Evolutionary conservation across 2,113 vertebrate genomes (phyloP), one percentile per base, ranked within the genome.

Genomic region (Ammodytes marinus): DNA sequence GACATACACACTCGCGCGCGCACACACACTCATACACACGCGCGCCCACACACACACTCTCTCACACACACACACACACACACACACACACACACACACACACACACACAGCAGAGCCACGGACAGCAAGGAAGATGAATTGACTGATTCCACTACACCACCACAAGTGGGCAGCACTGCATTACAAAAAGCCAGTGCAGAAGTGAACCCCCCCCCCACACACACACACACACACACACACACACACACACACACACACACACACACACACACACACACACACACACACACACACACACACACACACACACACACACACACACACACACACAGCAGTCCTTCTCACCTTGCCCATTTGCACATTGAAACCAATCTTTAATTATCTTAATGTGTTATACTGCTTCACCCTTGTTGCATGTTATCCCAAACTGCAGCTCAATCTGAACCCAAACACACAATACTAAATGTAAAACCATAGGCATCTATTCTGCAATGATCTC

Each of bases 131-230:
- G 6, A 64, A 70, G 37, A 42, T 27, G 27, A 27, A 27, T 50
- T 57, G 6, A 69, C 5, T 50, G 52, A 60, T 73, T 87, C 8
- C 64, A 40, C 35, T 58, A 12, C n/a, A 64, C 19, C 42, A 13
- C 86, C 92, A 91, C 79, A 65, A 67, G 86, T 52, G 82, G 87
- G 88, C 86, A 91, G 79, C 74, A 85, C 52, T 64, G 65, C 69
- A 46, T 73, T 46, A 83, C 55, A 63, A 39, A 81, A 37, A 17
- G 27, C 15, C 6, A 0, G 8, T 37, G 3, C 49, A 8, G 8
- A 2, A 59, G 1, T 66, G 4, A 52, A 39, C 9, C n/a, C n/a
- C n/a, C n/a, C n/a, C n/a, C n/a, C n/a, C n/a, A 27, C 27, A 27
- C 27, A 27, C 27, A 27, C 27, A 27, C 27, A 27, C 27, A 14